Percentiles rank a stretch among this genome's conserved stretches.
These are phyloP conservation scores for Ceratina australensis DNA, from an alignment of 1,140 invertebrate species.

Conservation along the genomic window DNA sequence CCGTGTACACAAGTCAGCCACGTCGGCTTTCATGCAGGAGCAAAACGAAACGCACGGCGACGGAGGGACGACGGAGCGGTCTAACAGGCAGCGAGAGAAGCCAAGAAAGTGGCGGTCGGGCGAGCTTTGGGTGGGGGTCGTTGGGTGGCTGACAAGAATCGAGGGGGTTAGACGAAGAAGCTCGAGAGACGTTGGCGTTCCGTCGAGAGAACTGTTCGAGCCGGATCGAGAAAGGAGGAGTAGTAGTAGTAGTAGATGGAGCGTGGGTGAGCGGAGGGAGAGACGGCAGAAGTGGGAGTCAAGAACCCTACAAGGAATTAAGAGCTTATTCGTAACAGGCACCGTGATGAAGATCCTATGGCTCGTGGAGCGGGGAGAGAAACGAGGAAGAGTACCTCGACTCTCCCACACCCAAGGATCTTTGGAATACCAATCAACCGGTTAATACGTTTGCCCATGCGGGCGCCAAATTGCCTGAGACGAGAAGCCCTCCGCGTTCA, in stretches of 20 bases:
- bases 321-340: conserved; percentile 77
- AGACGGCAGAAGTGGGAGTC: conserved; percentile 67
- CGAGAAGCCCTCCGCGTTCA: conserved; percentile 8
- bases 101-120: conserved; percentile 58
- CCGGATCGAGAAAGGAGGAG: conserved; percentile 50
- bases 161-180: conserved; percentile 42
- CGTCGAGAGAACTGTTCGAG: conserved; percentile 33
- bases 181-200: conserved; percentile 23
- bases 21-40: conserved; percentile 63
- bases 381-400: conserved; percentile 44
- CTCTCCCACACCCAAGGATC: conserved; percentile 65
- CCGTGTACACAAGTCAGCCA: conserved; percentile 43
- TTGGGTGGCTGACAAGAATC: conserved; percentile 39
- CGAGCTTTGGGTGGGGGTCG: conserved; percentile 55
- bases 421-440: conserved; percentile 76
- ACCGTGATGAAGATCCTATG: conserved; percentile 75
- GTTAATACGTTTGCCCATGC: conserved; percentile 73
- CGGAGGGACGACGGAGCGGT: not conserved
- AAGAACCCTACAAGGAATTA: conserved; percentile 77
- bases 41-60: conserved; percentile 44
- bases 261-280: conserved; percentile 36
- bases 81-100: conserved; percentile 47
- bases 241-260: not conserved
- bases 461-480: conserved; percentile 72
- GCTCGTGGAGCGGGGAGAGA: conserved; percentile 49